Conservation (phyloP, 2,888 invertebrate genomes). For the Amiota mariae region DNA sequence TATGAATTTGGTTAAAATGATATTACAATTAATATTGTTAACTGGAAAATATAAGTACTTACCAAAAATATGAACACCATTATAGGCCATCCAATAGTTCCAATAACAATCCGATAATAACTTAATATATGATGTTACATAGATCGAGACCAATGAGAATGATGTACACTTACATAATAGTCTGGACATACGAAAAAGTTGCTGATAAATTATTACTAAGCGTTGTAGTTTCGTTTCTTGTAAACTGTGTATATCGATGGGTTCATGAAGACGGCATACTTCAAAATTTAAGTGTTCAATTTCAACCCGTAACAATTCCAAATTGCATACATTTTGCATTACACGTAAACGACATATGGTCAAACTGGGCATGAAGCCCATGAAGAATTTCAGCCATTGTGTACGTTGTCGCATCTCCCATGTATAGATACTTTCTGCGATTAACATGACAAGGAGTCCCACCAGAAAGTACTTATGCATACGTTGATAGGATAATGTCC, state of each 20-base stretch:
- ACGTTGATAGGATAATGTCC: background rate
- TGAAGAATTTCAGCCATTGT: conserved; percentile 37
- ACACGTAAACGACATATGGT: conserved; percentile 41
- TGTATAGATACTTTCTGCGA: background rate
- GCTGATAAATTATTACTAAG: conserved; percentile 39
- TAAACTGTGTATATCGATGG: background rate
- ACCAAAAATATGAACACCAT: conserved; percentile 40
- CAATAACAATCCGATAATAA: conserved; percentile 50
- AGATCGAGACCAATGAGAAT: conserved; percentile 40
- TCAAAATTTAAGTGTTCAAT: conserved; percentile 41
- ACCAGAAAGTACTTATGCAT: conserved; percentile 3
- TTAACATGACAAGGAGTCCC: background rate
- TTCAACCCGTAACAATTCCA: conserved; percentile 44
- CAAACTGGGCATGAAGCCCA: conserved; percentile 41
- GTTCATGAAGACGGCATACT: conserved; percentile 21
- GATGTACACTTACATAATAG: conserved; percentile 37
- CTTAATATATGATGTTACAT: conserved; percentile 42
- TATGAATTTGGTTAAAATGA: no score
- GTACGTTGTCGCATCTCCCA: conserved; percentile 12
- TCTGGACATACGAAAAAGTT: conserved; percentile 41
- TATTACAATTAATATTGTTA: no score
- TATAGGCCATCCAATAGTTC: conserved; percentile 47
- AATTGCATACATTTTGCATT: conserved; percentile 42
- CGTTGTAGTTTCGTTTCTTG: background rate
- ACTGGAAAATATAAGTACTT: conserved; percentile 23